phyloP scores from a whole-genome alignment of 2,888 invertebrate species.

The Ochropleura plecta region DNA sequence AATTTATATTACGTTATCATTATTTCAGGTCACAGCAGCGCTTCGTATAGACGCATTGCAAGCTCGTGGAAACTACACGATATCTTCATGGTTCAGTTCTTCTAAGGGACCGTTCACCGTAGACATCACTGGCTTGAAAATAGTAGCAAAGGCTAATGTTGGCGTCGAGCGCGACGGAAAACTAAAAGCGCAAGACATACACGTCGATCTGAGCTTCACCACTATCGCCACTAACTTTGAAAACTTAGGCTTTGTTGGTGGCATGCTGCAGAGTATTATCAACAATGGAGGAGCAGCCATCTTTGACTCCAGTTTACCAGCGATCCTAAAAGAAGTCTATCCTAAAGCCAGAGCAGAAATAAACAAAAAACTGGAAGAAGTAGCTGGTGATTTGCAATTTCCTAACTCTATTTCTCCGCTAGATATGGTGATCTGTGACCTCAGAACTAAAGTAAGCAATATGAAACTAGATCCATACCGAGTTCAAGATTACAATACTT shows the following conservation, averaged over 20 bases:
- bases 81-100: slow-evolving; percentile 92
- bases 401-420: slow-evolving; percentile 96
- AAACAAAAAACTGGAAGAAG: slow-evolving; percentile 93
- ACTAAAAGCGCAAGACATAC: slow-evolving; percentile 94
- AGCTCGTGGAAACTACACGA: slow-evolving; percentile 94
- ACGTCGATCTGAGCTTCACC: slow-evolving; percentile 94
- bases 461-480: slow-evolving; percentile 94
- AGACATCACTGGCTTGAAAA: slow-evolving; percentile 92
- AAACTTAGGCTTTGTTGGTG: slow-evolving; percentile 94
- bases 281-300: slow-evolving; percentile 95
- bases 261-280: slow-evolving; percentile 93
- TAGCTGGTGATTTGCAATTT: slow-evolving; percentile 93
- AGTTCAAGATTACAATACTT: slow-evolving; percentile 93
- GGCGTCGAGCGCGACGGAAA: slow-evolving; percentile 94
- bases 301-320: slow-evolving; percentile 96
- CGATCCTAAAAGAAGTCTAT: slow-evolving; percentile 94
- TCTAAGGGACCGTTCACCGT: slow-evolving; percentile 94
- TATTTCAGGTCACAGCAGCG: slow-evolving; percentile 92
- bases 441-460: slow-evolving; percentile 92
- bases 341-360: slow-evolving; percentile 93
- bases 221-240: slow-evolving; percentile 95
- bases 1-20: not conserved
- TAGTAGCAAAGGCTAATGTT: slow-evolving; percentile 92
- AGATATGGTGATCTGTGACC: slow-evolving; percentile 95
- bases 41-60: slow-evolving; percentile 93